These are phyloP conservation scores for Hermaeophaga mercurialis DNA, from an alignment of 2,888 invertebrate species.

Conservation along the genomic window DNA sequence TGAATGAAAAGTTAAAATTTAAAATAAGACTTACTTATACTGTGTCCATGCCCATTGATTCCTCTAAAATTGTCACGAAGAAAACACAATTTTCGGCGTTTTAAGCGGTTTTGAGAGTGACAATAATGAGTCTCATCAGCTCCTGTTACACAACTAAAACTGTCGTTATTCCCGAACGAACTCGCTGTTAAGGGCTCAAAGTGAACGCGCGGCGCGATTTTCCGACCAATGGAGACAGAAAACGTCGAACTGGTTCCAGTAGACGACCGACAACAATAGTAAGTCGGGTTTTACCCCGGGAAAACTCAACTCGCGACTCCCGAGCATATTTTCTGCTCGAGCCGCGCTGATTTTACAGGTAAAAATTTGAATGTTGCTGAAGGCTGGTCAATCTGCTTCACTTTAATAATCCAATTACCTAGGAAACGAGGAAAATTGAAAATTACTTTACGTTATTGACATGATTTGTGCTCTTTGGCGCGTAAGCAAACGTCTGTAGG, in stretches of 20 bases:
- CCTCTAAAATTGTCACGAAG: not conserved
- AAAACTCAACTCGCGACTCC: slow-evolving; percentile 13
- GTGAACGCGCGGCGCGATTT: slow-evolving; percentile 3
- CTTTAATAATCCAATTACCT: slow-evolving; percentile 12
- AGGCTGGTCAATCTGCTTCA: slow-evolving; percentile 6
- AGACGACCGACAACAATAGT: slow-evolving; percentile 18
- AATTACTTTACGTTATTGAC: slow-evolving; percentile 11
- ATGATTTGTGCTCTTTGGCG: not conserved
- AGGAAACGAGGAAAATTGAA: slow-evolving; percentile 2
- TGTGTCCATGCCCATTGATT: not conserved
- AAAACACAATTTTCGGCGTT: not conserved
- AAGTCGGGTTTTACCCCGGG: slow-evolving; percentile 16
- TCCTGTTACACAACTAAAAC: slow-evolving; percentile 7
- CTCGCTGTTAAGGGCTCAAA: not conserved
- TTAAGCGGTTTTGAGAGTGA: not conserved
- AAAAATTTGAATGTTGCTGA: slow-evolving; percentile 12
- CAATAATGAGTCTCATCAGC: slow-evolving; percentile 1
- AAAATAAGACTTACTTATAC: not conserved
- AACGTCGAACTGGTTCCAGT: slow-evolving; percentile 2
- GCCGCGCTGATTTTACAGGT: slow-evolving; percentile 18
- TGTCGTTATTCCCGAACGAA: not conserved
- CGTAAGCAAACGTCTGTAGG: not conserved
- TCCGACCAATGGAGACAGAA: slow-evolving; percentile 13
- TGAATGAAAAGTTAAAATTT: not conserved
- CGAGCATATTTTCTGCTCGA: slow-evolving; percentile 7